Evolutionary conservation across 1,140 invertebrate species (phyloP), one percentile per base, ranked within the genome.

Genomic region (Oedothorax gibbosus): DNA sequence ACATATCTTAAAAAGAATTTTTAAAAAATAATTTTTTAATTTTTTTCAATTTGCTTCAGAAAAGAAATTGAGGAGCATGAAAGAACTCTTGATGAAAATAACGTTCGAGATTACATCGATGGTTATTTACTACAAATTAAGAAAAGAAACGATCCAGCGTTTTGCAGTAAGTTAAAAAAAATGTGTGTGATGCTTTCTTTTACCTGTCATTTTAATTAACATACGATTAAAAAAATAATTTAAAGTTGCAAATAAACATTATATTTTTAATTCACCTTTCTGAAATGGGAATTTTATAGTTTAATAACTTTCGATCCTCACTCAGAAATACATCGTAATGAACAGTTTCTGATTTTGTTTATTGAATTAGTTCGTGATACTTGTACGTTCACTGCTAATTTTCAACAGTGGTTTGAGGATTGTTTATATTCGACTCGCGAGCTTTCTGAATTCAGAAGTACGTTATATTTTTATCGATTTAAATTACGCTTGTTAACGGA

Each of bases 31-130:
- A 2, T 49, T 49, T 7, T 21, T 20, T 68, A 21, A 4, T 71
- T 35, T 35, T 35, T 35, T 35, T 35, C 35, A 35, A 9, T 56
- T 78, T 68, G 18, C 66, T 85, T 72, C 18, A 86, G 83, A 88
- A 91, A 93, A 18, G 95, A 96, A 89, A 90, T 97, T 9, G 90
- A 93, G 65, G 92, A 92, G 84, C 96, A 97, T 88, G 94, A 95
- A 85, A 89, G 91, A 60, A 93, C 92, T 0, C 94, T 95, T 86
- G 90, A 92, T 85, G 88, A 91, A 87, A 87, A 92, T 49, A 92
- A 93, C 60, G 93, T 94, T 6, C 91, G 94, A 77, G 95, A 97
- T 90, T 93, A 97, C 18, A 96, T 97, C 92, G 96, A 97, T 87
- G 93, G 93, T 15, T 97, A 96, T 88, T 90, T 97, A 18, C 91